A percentile compares a stretch with the other conserved stretches of the same genome.
Evolutionary conservation across 2,797 vertebrate genomes (phyloP).

Genomic region (Chiroxiphia lanceolata): DNA sequence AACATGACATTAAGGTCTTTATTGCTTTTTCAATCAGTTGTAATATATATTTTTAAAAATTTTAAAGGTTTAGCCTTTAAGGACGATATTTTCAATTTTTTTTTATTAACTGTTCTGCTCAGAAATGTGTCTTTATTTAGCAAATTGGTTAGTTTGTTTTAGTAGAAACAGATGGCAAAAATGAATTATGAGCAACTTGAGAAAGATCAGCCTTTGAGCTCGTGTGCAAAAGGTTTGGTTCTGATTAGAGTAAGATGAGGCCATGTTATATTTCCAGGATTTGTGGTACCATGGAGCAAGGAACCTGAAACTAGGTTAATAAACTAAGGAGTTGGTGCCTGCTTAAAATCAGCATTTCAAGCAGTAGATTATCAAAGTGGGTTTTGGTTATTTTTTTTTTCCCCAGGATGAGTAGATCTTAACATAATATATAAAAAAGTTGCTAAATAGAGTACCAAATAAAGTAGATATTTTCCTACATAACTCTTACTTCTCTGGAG

Average conservation of each 20-base stretch:
- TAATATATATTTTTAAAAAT: not conserved
- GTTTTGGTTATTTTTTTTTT: not conserved
- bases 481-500: not conserved
- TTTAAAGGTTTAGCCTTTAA: not conserved
- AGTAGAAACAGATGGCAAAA: conserved; percentile 18
- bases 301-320: not conserved
- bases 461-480: not conserved
- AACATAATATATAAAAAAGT: not conserved
- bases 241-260: not conserved
- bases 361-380: not conserved
- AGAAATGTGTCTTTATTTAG: not conserved
- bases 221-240: not conserved
- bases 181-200: conserved; percentile 30
- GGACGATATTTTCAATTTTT: not conserved
- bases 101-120: not conserved
- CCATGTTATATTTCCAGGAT: not conserved
- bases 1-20: not conserved
- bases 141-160: not conserved
- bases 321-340: not conserved
- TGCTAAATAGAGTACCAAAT: not conserved
- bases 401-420: not conserved
- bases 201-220: conserved; percentile 31
- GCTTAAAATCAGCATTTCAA: not conserved
- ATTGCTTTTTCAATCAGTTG: not conserved
- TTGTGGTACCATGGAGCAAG: not conserved